phyloP scores from a whole-genome alignment of 2,797 vertebrate species.

The Numenius phaeopus region DNA sequence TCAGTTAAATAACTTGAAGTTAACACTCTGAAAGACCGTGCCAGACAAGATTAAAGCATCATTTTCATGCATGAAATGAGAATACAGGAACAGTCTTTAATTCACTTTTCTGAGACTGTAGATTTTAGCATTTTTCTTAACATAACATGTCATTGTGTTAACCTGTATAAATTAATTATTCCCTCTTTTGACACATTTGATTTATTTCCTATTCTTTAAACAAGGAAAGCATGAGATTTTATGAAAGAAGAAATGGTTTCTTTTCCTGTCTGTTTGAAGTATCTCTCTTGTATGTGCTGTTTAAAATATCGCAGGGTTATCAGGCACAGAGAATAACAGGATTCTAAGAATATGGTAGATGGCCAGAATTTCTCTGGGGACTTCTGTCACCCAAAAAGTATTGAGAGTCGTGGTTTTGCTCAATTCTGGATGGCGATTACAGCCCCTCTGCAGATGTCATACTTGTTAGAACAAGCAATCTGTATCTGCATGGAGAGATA shows the following conservation, averaged over 20 bases:
- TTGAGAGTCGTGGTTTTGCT: not conserved
- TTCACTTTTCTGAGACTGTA: not conserved
- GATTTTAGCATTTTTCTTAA: not conserved
- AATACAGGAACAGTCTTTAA: not conserved
- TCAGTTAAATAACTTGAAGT: not conserved
- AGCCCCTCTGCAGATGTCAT: not conserved
- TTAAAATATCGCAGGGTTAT: not conserved
- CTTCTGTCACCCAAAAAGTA: not conserved
- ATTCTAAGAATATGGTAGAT: not conserved
- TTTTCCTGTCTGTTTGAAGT: not conserved
- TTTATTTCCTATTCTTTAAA: not conserved
- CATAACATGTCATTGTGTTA: accelerated
- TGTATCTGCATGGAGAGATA: not conserved
- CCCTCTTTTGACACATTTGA: not conserved
- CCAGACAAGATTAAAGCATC: not conserved
- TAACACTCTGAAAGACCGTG: not conserved
- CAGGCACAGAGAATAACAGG: not conserved
- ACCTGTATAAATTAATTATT: not conserved
- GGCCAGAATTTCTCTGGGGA: not conserved
- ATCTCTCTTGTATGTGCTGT: not conserved
- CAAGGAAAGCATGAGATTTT: not conserved
- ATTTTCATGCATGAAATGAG: not conserved
- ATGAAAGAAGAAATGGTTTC: not conserved
- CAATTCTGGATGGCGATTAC: accelerated
- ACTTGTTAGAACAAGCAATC: not conserved